Evolutionary conservation across 2,113 vertebrate species (phyloP).

Genomic region (Myodes glareolus): DNA sequence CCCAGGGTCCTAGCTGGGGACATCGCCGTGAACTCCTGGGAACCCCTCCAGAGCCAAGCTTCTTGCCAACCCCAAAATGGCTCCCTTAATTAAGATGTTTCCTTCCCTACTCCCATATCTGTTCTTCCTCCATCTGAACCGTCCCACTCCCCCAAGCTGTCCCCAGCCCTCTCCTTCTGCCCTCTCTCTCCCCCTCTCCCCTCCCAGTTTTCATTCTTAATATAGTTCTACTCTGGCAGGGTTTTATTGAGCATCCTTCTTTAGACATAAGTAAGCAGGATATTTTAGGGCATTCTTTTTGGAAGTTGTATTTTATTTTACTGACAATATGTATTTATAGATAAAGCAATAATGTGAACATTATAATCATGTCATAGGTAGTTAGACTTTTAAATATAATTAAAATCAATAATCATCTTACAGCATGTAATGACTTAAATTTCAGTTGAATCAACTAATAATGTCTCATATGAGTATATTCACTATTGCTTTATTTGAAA

Average conservation of each 20-base stretch:
- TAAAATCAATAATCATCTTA: not conserved
- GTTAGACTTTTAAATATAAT: not conserved
- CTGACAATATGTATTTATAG: not conserved
- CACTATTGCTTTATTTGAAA: not conserved
- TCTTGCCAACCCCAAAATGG: no score
- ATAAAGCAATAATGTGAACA: not conserved
- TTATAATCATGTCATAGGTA: not conserved
- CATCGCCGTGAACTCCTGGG: no score
- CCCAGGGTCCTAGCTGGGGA: no score
- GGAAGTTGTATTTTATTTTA: not conserved
- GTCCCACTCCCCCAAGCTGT: no score
- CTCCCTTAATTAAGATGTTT: no score
- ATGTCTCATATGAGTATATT: not conserved
- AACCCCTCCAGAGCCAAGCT: no score
- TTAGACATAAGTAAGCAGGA: not conserved
- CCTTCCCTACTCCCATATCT: no score
- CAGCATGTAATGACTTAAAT: not conserved
- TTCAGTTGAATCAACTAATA: not conserved
- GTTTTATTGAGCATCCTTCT: not conserved
- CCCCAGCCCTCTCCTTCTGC: rapidly evolving
- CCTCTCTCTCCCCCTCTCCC: no score
- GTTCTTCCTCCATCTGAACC: no score
- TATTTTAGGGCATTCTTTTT: not conserved
- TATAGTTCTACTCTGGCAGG: not conserved
- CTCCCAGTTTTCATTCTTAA: not conserved